A percentile compares a stretch with the other conserved stretches of the same genome.
Evolutionary conservation across 92 coral and sea anemone genomes (phyloP).

Genomic region (Parazoanthus darwini): DNA sequence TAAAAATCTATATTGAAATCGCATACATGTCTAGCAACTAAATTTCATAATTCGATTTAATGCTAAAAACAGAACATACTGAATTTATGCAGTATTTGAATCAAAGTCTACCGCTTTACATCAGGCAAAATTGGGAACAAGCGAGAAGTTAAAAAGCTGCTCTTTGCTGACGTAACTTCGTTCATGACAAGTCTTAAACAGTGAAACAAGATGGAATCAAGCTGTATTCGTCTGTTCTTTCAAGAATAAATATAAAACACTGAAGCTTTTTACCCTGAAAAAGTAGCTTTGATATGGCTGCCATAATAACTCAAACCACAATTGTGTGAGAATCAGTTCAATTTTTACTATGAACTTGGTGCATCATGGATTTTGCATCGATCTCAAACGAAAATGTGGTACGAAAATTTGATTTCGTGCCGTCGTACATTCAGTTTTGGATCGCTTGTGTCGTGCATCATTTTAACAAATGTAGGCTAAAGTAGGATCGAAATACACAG

Average conservation of each 20-base stretch:
- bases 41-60: too few species aligned
- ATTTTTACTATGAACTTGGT: neutral
- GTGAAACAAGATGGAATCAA: neutral
- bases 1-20: too few species aligned
- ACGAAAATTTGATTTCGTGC: neutral
- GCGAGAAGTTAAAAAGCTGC: neutral
- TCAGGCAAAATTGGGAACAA: too few species aligned
- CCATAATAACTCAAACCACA: neutral
- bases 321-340: neutral
- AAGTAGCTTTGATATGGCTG: neutral
- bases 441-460: too few species aligned
- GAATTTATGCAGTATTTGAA: too few species aligned
- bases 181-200: neutral
- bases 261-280: too few species aligned
- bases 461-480: neutral
- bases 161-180: neutral
- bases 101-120: too few species aligned
- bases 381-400: neutral
- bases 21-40: neutral
- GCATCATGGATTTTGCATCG: neutral
- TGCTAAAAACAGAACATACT: too few species aligned
- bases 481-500: neutral
- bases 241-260: neutral
- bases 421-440: neutral
- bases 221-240: neutral